These are phyloP conservation scores for Platichthys stellatus DNA, from an alignment of 2,113 vertebrate genomes.

Conservation along the genomic window DNA sequence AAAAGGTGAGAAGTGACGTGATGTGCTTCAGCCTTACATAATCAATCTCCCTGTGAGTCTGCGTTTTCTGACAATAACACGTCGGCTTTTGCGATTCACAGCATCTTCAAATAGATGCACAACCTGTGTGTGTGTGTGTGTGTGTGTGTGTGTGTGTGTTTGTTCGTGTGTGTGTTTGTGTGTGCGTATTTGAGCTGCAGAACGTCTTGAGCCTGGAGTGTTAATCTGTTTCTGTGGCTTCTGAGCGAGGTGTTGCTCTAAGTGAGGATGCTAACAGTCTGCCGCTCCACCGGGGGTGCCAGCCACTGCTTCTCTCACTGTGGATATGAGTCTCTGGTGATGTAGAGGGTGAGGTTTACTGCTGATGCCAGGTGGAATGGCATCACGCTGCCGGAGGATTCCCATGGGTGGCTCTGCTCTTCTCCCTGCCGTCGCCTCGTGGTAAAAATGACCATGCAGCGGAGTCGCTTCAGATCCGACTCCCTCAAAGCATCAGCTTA, in stretches of 20 bases:
- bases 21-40: conserved; percentile 27
- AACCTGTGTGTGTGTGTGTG: conserved; percentile 42
- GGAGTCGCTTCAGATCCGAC: background rate
- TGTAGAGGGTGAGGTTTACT: background rate
- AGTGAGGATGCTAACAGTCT: conserved; percentile 63
- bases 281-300: conserved; percentile 48
- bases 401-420: conserved; percentile 49
- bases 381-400: conserved; percentile 28
- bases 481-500: conserved; percentile 10
- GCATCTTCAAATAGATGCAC: conserved; percentile 33
- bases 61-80: conserved; percentile 2
- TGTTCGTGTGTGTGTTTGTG: conserved; percentile 24
- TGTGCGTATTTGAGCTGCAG: conserved; percentile 26
- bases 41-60: conserved; percentile 6
- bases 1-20: background rate
- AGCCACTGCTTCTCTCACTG: conserved; percentile 37
- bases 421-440: conserved; percentile 20
- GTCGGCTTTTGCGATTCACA: conserved; percentile 11
- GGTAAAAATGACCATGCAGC: conserved; percentile 20
- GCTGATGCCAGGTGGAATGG: conserved; percentile 46
- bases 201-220: conserved; percentile 44
- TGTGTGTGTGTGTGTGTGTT: conserved; percentile 41
- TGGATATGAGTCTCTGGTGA: conserved; percentile 21
- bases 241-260: conserved; percentile 57
- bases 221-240: conserved; percentile 60